Conservation (phyloP, 2,888 invertebrate genomes). For the Ophioninae sp. region DNA sequence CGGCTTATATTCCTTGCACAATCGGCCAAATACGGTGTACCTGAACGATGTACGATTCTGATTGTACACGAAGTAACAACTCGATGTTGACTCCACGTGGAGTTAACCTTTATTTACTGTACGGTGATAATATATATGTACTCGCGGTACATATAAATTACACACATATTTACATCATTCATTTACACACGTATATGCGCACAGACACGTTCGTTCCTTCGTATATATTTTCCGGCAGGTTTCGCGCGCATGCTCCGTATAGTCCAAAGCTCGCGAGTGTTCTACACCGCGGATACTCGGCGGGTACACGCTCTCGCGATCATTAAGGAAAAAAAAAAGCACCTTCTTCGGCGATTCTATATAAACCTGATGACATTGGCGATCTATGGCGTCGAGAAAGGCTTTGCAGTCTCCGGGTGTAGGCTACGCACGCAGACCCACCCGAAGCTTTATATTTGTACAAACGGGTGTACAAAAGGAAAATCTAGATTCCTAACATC, state of each 20-base stretch:
- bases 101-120: slow-evolving; percentile 41
- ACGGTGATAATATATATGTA: slow-evolving; percentile 21
- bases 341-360: slow-evolving; percentile 52
- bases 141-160: slow-evolving; percentile 42
- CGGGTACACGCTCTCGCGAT: slow-evolving; percentile 14
- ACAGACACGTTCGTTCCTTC: background rate
- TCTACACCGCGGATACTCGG: slow-evolving; percentile 7
- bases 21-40: slow-evolving; percentile 69
- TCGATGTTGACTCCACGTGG: slow-evolving; percentile 54
- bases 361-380: slow-evolving; percentile 50
- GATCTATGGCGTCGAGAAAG: slow-evolving; percentile 43
- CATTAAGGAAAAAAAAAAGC: slow-evolving; percentile 24
- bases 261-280: slow-evolving; percentile 31
- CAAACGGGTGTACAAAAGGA: background rate
- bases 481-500: background rate
- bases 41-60: slow-evolving; percentile 62
- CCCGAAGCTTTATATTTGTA: background rate
- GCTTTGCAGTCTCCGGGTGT: slow-evolving; percentile 10
- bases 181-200: too few relatives aligned
- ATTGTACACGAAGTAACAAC: slow-evolving; percentile 61
- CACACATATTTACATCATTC: slow-evolving; percentile 41
- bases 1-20: slow-evolving; percentile 65
- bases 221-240: background rate
- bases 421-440: background rate
- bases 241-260: slow-evolving; percentile 20